Percentiles rank a stretch among this genome's conserved stretches.
phyloP scores from a whole-genome alignment of 2,888 invertebrate genomes.

The Drosophila melanosoma region DNA sequence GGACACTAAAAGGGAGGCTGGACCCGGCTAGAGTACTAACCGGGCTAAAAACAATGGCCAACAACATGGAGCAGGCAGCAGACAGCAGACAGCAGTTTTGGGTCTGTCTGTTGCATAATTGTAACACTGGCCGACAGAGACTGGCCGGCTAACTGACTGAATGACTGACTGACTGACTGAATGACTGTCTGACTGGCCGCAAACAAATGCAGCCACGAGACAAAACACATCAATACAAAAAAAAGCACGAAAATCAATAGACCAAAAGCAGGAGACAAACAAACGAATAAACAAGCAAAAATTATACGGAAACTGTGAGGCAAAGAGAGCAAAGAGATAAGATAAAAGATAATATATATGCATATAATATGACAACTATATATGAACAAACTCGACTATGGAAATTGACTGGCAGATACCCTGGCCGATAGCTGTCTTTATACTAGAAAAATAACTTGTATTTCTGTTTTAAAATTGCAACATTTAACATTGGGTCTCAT shows the following conservation, averaged over 20 bases:
- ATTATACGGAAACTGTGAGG: slow-evolving; percentile 52
- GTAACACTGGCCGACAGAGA: slow-evolving; percentile 78
- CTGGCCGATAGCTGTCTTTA: not conserved
- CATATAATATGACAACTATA: slow-evolving; percentile 20
- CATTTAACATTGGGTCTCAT: fast-evolving
- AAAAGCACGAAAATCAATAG: slow-evolving; percentile 71
- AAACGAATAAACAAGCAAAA: slow-evolving; percentile 40
- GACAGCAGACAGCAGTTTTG: slow-evolving; percentile 7
- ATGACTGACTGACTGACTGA: slow-evolving; percentile 4
- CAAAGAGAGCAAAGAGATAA: slow-evolving; percentile 30
- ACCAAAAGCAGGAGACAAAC: slow-evolving; percentile 48
- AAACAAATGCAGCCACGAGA: slow-evolving; percentile 64
- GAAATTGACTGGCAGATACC: slow-evolving; percentile 2
- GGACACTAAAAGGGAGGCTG: slow-evolving; percentile 42
- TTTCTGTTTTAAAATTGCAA: not conserved
- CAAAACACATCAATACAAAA: slow-evolving; percentile 50
- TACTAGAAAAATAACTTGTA: not conserved
- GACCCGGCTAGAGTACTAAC: slow-evolving; percentile 25
- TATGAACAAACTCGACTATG: not conserved
- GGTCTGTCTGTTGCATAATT: slow-evolving; percentile 75
- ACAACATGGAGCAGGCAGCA: not conserved
- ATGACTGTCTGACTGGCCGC: slow-evolving; percentile 53
- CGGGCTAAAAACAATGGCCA: slow-evolving; percentile 53
- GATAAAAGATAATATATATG: not conserved
- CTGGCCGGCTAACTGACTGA: slow-evolving; percentile 23